Conservation (phyloP, 2,113 vertebrate genomes). For the Pan troglodytes region NHGRI_mPanTro3-v2.1_pri NC_072401.2:4636501-4637000, state of each 20-base stretch:
- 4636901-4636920: background rate
- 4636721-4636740: background rate
- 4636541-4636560: background rate
- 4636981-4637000: background rate
- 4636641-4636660: background rate
- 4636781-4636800: background rate
- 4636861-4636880: background rate
- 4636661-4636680: background rate
- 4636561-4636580: background rate
- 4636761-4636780: background rate
- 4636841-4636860: background rate
- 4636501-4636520: background rate
- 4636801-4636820: background rate
- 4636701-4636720: background rate
- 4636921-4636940: background rate
- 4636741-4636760: background rate
- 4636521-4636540: background rate
- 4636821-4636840: background rate
- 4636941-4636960: fast-evolving
- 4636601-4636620: background rate
- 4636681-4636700: background rate
- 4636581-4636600: background rate
- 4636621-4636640: background rate
- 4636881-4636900: background rate
- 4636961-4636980: background rate